Evolutionary conservation across 2,113 vertebrate genomes (phyloP).

Genomic region (Periophthalmus modestus): DNA sequence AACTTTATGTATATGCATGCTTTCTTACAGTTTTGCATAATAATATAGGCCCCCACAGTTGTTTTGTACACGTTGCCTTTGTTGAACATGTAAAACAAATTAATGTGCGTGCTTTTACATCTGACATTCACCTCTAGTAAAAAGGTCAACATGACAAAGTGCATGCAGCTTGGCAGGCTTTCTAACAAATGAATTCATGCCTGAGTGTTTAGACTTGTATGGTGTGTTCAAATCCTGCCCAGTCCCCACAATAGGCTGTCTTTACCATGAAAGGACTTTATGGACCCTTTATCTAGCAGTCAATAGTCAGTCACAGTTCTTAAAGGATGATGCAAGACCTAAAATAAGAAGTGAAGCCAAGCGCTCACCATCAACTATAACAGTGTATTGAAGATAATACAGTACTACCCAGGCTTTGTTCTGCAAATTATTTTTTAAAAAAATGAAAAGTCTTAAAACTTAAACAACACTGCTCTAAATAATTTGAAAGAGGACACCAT

Average conservation of each 20-base stretch:
- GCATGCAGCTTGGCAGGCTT: not conserved
- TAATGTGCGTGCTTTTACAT: not conserved
- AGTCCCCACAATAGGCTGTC: slow-evolving; percentile 18
- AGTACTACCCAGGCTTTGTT: slow-evolving; percentile 36
- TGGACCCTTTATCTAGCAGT: slow-evolving; percentile 32
- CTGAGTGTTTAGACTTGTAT: not conserved
- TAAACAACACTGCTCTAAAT: not conserved
- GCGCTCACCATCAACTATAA: slow-evolving; percentile 19
- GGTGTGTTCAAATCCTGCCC: slow-evolving; percentile 2
- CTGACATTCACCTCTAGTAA: not conserved
- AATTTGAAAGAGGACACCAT: not conserved
- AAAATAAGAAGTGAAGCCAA: slow-evolving; percentile 51
- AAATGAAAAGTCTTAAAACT: not conserved
- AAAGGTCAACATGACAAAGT: slow-evolving; percentile 7
- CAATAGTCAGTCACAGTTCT: slow-evolving; percentile 39
- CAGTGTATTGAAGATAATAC: slow-evolving; percentile 46
- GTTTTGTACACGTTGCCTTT: not conserved
- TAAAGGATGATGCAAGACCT: slow-evolving; percentile 56
- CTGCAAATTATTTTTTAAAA: not conserved
- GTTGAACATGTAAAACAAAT: not conserved
- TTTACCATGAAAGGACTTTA: slow-evolving; percentile 62
- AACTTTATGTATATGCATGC: not conserved
- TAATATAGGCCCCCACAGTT: not conserved
- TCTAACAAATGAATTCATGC: slow-evolving; percentile 4
- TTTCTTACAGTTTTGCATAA: not conserved